These are phyloP conservation scores for Athripsodes cinereus DNA, from an alignment of 2,888 invertebrate genomes.

Conservation along the genomic window DNA sequence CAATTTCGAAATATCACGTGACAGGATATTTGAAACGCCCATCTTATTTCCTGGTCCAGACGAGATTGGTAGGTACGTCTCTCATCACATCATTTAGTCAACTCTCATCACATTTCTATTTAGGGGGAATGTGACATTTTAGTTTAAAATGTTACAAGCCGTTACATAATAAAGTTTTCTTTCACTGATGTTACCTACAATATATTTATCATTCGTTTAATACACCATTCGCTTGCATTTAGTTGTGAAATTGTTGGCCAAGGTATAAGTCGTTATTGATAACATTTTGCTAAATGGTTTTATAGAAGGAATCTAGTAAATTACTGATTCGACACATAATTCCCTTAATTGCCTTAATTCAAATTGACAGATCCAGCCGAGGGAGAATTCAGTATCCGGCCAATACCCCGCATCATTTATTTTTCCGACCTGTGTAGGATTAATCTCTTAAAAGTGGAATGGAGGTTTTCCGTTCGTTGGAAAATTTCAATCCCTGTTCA, in stretches of 20 bases:
- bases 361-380: background rate
- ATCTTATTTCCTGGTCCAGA: constrained; percentile 13
- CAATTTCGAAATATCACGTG: constrained; percentile 12
- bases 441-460: background rate
- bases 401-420: background rate
- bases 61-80: background rate
- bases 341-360: background rate
- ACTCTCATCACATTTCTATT: background rate
- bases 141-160: no score
- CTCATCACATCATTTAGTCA: background rate
- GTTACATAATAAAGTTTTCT: no score
- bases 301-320: background rate
- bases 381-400: background rate
- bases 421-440: background rate
- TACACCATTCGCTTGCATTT: no score
- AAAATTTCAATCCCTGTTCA: background rate
- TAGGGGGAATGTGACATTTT: no score
- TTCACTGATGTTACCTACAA: no score
- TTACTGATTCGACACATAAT: background rate
- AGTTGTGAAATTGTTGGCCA: no score
- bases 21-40: constrained; percentile 21
- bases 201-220: no score
- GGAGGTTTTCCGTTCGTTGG: no score
- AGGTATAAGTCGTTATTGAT: background rate
- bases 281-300: background rate